Conservation (phyloP, 2,888 invertebrate genomes). For the Tubulanus polymorphus region DNA sequence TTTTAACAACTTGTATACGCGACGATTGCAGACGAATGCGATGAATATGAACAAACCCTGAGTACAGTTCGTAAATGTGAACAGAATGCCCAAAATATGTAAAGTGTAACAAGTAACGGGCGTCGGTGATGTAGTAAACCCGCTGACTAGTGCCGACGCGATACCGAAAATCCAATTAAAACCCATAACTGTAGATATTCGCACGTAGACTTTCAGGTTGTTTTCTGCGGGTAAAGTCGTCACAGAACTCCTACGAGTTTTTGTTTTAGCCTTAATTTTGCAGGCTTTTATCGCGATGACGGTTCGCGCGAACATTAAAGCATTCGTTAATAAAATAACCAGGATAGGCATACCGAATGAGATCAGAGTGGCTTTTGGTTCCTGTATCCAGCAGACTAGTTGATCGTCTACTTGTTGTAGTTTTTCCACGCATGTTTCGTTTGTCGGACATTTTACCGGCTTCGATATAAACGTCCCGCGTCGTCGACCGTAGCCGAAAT, state of each 20-base stretch:
- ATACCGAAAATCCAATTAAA: constrained; percentile 45
- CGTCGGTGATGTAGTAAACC: constrained; percentile 23
- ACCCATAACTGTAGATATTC: constrained; percentile 45
- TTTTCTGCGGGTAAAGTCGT: constrained; percentile 21
- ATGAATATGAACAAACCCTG: constrained; percentile 42
- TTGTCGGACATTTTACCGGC: too few relatives aligned
- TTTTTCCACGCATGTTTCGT: too few relatives aligned
- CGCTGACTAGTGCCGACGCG: constrained; percentile 36
- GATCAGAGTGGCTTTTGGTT: constrained; percentile 32
- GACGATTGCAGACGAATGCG: constrained; percentile 38
- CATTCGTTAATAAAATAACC: constrained; percentile 30
- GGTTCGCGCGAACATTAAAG: constrained; percentile 32
- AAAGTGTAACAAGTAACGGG: constrained; percentile 27
- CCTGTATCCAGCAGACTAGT: constrained; percentile 43
- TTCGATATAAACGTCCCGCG: too few relatives aligned
- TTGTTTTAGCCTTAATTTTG: neutral
- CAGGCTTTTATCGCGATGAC: constrained; percentile 34
- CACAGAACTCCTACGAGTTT: neutral
- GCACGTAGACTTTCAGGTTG: constrained; percentile 40
- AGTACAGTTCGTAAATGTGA: constrained; percentile 37
- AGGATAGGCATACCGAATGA: constrained; percentile 40
- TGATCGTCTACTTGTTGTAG: too few relatives aligned
- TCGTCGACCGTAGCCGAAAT: constrained; percentile 33
- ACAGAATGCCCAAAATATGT: constrained; percentile 32
- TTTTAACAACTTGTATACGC: too few relatives aligned